Conservation (phyloP, 2,113 vertebrate genomes). For the Hippoglossus stenolepis region DNA sequence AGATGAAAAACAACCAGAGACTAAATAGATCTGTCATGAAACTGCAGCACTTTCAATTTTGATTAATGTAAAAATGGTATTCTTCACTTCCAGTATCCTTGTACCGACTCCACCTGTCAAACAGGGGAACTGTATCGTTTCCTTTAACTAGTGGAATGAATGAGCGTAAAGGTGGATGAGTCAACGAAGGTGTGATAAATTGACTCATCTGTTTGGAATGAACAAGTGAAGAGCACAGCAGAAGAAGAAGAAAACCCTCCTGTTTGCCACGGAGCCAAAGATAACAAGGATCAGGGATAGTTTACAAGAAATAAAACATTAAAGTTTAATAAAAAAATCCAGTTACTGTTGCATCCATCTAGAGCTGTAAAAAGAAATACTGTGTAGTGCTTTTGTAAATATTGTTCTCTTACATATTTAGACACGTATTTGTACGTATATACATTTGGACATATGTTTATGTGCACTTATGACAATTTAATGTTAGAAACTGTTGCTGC, state of each 20-base stretch:
- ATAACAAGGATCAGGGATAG: conserved; percentile 45
- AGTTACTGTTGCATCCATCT: background rate
- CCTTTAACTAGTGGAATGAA: conserved; percentile 22
- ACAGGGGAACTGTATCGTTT: background rate
- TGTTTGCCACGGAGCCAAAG: conserved; percentile 33
- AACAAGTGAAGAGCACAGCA: conserved; percentile 13
- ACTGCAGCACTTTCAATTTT: background rate
- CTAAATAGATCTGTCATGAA: background rate
- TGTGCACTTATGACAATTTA: conserved; percentile 11
- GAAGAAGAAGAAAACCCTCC: conserved; percentile 33
- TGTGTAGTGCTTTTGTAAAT: background rate
- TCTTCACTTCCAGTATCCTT: background rate
- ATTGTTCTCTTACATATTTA: background rate
- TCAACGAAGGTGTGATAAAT: conserved; percentile 34
- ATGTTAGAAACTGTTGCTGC: too few species aligned
- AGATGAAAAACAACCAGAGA: background rate
- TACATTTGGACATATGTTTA: conserved; percentile 1
- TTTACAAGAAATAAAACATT: background rate
- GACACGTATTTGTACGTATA: background rate
- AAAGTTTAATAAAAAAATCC: background rate
- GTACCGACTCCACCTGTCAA: background rate
- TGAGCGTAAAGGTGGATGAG: conserved; percentile 12
- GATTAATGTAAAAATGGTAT: background rate
- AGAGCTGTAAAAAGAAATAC: background rate
- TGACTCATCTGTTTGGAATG: conserved; percentile 52